These are phyloP conservation scores for Myzus persicae DNA, from an alignment of 1,140 invertebrate species.

Conservation along the genomic window DNA sequence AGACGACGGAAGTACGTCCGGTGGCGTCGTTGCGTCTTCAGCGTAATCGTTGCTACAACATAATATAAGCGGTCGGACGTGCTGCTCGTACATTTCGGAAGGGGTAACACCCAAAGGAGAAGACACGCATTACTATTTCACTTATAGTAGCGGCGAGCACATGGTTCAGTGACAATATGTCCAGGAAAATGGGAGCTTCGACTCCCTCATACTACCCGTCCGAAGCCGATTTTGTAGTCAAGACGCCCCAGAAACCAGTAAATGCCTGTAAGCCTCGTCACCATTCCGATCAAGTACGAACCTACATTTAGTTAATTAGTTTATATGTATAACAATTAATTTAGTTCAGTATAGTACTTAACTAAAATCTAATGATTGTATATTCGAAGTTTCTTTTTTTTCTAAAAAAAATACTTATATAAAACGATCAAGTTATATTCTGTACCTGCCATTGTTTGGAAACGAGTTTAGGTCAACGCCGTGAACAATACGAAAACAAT, in stretches of 20 bases:
- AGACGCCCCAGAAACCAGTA: slow-evolving; percentile 37
- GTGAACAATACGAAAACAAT: neutral
- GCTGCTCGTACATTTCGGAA: neutral
- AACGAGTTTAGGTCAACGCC: neutral
- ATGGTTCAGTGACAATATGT: slow-evolving; percentile 56
- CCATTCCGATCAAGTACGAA: slow-evolving; percentile 64
- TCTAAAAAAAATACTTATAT: neutral
- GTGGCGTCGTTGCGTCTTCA: neutral
- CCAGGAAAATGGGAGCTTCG: slow-evolving; percentile 22
- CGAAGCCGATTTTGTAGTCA: slow-evolving; percentile 45
- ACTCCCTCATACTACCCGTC: slow-evolving; percentile 54
- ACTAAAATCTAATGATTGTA: neutral
- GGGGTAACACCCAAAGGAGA: neutral
- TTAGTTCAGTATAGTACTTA: neutral
- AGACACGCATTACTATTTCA: neutral
- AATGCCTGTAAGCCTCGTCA: neutral
- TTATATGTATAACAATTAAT: neutral
- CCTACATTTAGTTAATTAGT: neutral
- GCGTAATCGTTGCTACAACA: neutral
- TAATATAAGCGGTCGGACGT: neutral
- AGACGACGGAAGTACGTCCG: slow-evolving; percentile 49
- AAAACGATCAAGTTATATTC: neutral
- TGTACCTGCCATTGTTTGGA: neutral
- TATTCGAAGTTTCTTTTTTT: neutral
- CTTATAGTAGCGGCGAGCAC: slow-evolving; percentile 56